Evolutionary conservation across 2,888 invertebrate genomes (phyloP).

Genomic region (Dryomyza anilis): DNA sequence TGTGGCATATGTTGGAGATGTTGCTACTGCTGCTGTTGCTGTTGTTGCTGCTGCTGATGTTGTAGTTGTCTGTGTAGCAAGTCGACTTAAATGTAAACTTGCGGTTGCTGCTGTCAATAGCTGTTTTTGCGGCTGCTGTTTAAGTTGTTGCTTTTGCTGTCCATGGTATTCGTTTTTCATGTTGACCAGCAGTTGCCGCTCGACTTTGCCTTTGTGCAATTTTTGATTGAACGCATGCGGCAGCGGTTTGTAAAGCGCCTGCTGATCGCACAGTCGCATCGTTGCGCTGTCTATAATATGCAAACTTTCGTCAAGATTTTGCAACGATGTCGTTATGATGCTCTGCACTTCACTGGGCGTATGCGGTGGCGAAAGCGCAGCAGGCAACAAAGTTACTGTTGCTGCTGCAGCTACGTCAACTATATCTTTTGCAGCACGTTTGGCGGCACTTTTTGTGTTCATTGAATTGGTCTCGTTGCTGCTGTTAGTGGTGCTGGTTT

Average conservation of each 20-base stretch:
- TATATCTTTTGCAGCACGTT: too few relatives aligned
- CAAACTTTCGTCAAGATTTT: slow-evolving; percentile 50
- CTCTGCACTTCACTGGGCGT: too few relatives aligned
- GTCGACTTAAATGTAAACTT: not conserved
- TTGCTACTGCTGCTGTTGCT: too few relatives aligned
- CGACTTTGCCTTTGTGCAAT: slow-evolving; percentile 55
- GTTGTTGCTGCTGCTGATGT: not conserved
- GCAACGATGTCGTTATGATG: slow-evolving; percentile 51
- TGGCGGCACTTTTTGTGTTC: too few relatives aligned
- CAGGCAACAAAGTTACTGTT: too few relatives aligned
- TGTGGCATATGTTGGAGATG: too few relatives aligned
- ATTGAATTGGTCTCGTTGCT: too few relatives aligned
- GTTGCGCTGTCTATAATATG: slow-evolving; percentile 47
- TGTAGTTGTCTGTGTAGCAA: not conserved
- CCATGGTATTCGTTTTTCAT: slow-evolving; percentile 54
- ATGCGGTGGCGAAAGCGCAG: too few relatives aligned
- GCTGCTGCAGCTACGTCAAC: too few relatives aligned
- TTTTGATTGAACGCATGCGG: slow-evolving; percentile 43
- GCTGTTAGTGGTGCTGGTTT: slow-evolving; percentile 38
- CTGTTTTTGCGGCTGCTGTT: slow-evolving; percentile 6
- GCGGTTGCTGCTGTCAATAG: slow-evolving; percentile 1
- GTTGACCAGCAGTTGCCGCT: slow-evolving; percentile 54
- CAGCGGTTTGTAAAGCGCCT: slow-evolving; percentile 37
- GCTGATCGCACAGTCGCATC: slow-evolving; percentile 46
- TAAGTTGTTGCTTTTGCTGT: slow-evolving; percentile 36